Base-by-base conservation (phyloP, 1,140 invertebrate species). In the Tribolium castaneum region DNA sequence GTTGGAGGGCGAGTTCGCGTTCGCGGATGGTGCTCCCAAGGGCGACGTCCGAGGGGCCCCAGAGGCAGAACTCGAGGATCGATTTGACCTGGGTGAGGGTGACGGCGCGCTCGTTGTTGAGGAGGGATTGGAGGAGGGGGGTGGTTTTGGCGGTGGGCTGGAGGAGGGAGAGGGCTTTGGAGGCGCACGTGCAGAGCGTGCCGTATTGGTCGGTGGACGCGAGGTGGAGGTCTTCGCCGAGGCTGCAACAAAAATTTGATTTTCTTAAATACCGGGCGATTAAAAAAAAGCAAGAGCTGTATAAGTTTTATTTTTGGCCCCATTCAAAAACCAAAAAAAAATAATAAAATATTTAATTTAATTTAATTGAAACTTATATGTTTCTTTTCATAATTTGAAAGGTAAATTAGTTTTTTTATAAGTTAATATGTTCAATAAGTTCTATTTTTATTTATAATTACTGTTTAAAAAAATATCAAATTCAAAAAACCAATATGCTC, bases 61-160 rank as follows among this genome's bases (percentile, higher is more conserved):
- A 97, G 1, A 97, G 87, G 77, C 93, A 93, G 82, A 94, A 95
- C 83, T 96, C 95, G 22, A 96, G 84, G 0, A 96, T 90, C 0
- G 93, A 91, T 86, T 96, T 96, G 0, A 92, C 91, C 85, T 90
- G 90, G 45, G 89, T 90, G 19, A 96, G 84, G 1, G 93, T 94
- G 25, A 93, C 90, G 0, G 93, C 92, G 19, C 92, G 89, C 83
- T 94, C 94, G 83, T 93, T 91, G 78, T 89, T 88, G 12, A 95
- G 84, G 6, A 95, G 86, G 81, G 93, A 91, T 79, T 90, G 90
- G n/a, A 95, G 87, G 1, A 95, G 87, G 0, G 91, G 90, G 0
- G 89, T 90, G 2, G 94, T 88, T 72, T 90, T 90, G n/a, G 89
- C 84, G 13, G 80, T 74, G 4, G 82, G 81, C 22, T 92, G 88